Percentiles rank a stretch among this genome's conserved stretches.
Conservation (phyloP, 2,888 invertebrate species). For the Cetonia aurata region DNA sequence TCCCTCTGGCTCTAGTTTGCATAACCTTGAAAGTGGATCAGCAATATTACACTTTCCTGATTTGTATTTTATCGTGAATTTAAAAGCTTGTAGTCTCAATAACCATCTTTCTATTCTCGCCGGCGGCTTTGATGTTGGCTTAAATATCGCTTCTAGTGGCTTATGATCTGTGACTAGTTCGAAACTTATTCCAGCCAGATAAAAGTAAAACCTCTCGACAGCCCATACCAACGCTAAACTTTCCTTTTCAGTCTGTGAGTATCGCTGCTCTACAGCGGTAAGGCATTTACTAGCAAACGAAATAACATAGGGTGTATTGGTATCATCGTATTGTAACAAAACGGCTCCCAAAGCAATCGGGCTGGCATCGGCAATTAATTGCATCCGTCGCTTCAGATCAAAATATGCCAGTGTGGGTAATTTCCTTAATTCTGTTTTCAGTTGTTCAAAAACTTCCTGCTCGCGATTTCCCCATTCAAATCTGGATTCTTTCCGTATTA, state of each 20-base stretch:
- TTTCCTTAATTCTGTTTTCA: conserved; percentile 47
- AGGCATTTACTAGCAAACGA: conserved; percentile 54
- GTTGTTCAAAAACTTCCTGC: conserved; percentile 57
- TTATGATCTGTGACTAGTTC: conserved; percentile 55
- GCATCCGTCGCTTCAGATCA: conserved; percentile 30
- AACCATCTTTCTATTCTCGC: conserved; percentile 51
- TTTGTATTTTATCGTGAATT: conserved; percentile 47
- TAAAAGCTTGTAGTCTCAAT: conserved; percentile 48
- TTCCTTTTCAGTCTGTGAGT: conserved; percentile 61
- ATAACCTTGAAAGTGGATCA: conserved; percentile 50
- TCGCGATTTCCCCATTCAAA: too few species aligned
- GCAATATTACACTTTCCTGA: conserved; percentile 50
- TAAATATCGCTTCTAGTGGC: conserved; percentile 59
- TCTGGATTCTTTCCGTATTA: neutral
- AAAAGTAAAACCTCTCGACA: conserved; percentile 55
- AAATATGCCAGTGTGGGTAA: too few species aligned
- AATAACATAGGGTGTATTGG: neutral
- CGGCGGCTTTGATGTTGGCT: conserved; percentile 52
- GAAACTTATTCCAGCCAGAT: conserved; percentile 51
- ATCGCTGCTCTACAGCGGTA: conserved; percentile 50
- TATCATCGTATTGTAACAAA: conserved; percentile 50
- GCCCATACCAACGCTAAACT: conserved; percentile 63
- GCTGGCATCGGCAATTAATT: conserved; percentile 50
- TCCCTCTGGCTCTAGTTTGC: conserved; percentile 18
- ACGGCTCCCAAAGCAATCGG: conserved; percentile 56